phyloP scores from a whole-genome alignment of 2,888 invertebrate genomes.

The Charanyca ferruginea region DNA sequence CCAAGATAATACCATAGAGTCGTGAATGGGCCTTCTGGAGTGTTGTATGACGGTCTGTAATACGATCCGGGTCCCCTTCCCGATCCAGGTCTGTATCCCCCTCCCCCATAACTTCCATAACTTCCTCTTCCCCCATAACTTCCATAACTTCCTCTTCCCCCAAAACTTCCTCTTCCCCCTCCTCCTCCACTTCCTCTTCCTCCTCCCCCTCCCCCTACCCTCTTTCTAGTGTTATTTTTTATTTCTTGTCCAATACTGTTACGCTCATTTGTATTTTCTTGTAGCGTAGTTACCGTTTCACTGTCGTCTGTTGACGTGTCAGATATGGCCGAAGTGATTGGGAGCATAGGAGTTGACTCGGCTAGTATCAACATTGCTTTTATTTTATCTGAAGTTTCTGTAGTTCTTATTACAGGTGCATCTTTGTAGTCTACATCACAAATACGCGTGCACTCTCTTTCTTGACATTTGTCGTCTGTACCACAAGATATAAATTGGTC shows the following conservation, averaged over 20 bases:
- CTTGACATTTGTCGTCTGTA: constrained; percentile 76
- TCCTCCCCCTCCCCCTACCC: too few relatives aligned
- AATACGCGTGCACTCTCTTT: constrained; percentile 72
- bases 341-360: constrained; percentile 10
- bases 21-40: too few relatives aligned
- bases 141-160: too few relatives aligned
- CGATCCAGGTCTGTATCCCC: constrained; percentile 62
- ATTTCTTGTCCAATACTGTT: constrained; percentile 55
- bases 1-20: too few relatives aligned
- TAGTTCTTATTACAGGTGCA: constrained; percentile 34
- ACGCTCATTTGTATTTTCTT: constrained; percentile 38
- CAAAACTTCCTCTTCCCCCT: too few relatives aligned
- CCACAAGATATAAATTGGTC: constrained; percentile 80
- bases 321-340: constrained; percentile 11
- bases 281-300: constrained; percentile 4
- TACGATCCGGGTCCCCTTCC: too few relatives aligned
- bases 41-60: too few relatives aligned
- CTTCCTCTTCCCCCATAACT: too few relatives aligned
- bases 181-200: too few relatives aligned
- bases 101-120: too few relatives aligned
- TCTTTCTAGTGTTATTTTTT: too few relatives aligned
- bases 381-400: neutral
- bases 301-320: constrained; percentile 32
- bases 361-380: constrained; percentile 5
- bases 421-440: constrained; percentile 81